Evolutionary conservation across 2,113 vertebrate genomes (phyloP), one percentile per base, ranked within the genome.

Genomic region (Peromyscus polionotus): DNA sequence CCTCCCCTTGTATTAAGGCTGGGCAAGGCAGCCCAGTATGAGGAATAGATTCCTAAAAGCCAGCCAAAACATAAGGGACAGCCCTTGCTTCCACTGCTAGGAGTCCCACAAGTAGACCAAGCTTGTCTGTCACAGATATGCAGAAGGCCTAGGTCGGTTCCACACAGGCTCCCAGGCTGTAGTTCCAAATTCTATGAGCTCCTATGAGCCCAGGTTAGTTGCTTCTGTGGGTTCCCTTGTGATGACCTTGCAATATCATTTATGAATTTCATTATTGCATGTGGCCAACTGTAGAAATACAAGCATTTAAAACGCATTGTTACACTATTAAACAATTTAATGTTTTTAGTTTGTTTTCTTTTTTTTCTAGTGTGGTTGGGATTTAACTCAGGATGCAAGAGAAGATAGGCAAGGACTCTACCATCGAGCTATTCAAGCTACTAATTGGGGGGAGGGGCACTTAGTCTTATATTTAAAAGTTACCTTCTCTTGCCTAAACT

Each of bases 381-480:
- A 57, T 31, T 57, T 9, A 88, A 59, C 20, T 72, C 4, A 42
- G 24, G 22, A 39, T n/a, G 67, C 54, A 3, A 8, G 51, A n/a
- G 22, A 24, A 14, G 4, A 36, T 26, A 8, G 2, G 7, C 48
- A 72, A 54, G 36, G 22, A 39, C 22, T 73, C 33, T 28, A 39
- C 48, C 22, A 31, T 1, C 57, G 24, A 73, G 19, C 12, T 16
- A 87, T n/a, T 33, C 20, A 45, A 63, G 19, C 5, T 19, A 31
- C 57, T 77, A 88, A 88, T 61, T 59, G 39, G 24, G 31, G 33
- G 51, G 13, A 4, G 2, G 22, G 6, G 3, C 26, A 39, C 26
- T 83, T 77, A 20, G 63, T 67, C 28, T 45, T 88, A 0, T 77
- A 59, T 75, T 93, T 95, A 57, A 39, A 95, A 95, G 76, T 94